Base-by-base conservation (phyloP, 2,888 invertebrate genomes). In the Ormyrus labotus region DNA sequence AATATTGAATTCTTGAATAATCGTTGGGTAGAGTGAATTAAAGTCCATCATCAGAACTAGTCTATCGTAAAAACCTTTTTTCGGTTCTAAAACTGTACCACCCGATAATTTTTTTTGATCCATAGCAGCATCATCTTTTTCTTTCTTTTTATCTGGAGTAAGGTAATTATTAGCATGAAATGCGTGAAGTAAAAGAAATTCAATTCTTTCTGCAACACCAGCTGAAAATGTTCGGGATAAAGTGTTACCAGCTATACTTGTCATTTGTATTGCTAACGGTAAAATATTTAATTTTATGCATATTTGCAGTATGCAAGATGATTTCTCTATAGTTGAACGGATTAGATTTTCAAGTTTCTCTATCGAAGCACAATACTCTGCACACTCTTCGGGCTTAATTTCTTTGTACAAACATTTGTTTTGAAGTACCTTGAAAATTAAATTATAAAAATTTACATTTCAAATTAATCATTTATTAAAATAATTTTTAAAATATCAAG, bases 1-100 rank as follows among this genome's bases (percentile, higher is more conserved):
- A 84, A 99, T 97, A 91, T 99, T 99, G 90, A 96, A 99, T 89
- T 99, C 99, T 90, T 99, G 99, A 86, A 99, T 99, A 84, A 99
- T 99, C 88, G 98, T 99, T 0, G 99, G 99, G 91, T 99, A 99
- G 77, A 99, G 92, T 0, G 99, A 99, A 92, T 99, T 99, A 91
- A 99, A 99, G 89, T 99, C 99, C 96, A 99, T 97, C 11, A 99
- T 92, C 13, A 99, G 92, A 80, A 99, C 96, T 64, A 95, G 94
- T 90, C 96, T 97, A 89, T 99, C 99, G 89, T 99, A 99, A 87
- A 99, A 98, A 78, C 99, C 99, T 89, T 96, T 96, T 90, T 98
- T 97, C 0, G 99, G 99, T 72, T 99, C 99, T 80, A 99, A 92
- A 1, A 99, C 99, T 64, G 99, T 92, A 85, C 99, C 99, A 53